Conservation (phyloP, 64 coral and sea anemone genomes). For the Orbicella faveolata region DNA sequence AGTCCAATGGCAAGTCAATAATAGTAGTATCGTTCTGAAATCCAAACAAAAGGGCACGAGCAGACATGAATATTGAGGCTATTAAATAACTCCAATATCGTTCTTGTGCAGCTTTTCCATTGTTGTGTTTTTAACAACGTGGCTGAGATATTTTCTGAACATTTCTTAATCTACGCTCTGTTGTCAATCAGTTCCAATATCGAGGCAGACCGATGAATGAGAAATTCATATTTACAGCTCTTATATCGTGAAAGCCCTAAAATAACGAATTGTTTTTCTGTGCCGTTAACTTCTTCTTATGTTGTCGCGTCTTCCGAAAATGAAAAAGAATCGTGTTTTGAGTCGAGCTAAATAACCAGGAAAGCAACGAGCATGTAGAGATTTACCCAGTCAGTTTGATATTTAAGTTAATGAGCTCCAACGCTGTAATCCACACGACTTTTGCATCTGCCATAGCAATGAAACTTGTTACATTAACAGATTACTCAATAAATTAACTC, state of each 20-base stretch:
- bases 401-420: background rate
- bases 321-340: background rate
- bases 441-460: background rate
- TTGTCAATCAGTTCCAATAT: background rate
- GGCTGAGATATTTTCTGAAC: too few species aligned
- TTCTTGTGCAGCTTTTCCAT: background rate
- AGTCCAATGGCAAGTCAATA: background rate
- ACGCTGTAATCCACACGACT: background rate
- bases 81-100: background rate
- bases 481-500: background rate
- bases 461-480: background rate
- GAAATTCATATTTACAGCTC: background rate
- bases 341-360: background rate
- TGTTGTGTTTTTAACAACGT: background rate
- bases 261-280: too few species aligned
- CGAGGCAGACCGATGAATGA: background rate
- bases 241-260: too few species aligned
- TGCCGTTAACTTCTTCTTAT: background rate
- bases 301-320: background rate
- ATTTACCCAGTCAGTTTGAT: background rate
- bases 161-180: background rate
- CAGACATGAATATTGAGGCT: background rate
- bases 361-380: background rate
- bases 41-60: constrained; percentile 20
- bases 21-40: constrained; percentile 19